phyloP scores from a whole-genome alignment of 2,888 invertebrate species.

The Chorisops tibialis region DNA sequence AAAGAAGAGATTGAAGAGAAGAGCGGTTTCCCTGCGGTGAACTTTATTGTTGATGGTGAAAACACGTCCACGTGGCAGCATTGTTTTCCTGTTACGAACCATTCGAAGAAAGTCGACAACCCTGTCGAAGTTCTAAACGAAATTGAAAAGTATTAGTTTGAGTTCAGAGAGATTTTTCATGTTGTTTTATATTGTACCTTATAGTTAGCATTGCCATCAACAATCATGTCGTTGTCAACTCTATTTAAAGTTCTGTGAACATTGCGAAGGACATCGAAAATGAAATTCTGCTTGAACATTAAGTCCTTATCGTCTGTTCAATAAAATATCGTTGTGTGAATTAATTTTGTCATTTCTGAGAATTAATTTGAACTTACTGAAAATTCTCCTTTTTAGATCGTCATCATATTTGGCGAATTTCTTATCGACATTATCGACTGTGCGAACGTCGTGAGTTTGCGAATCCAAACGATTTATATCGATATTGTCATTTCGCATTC shows the following conservation, averaged over 20 bases:
- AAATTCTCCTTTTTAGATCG: constrained; percentile 2
- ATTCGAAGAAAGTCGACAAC: constrained; percentile 52
- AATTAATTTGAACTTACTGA: too few relatives aligned
- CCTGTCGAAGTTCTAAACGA: constrained; percentile 50
- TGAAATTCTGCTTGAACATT: constrained; percentile 47
- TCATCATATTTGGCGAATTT: constrained; percentile 15
- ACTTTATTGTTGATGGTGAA: constrained; percentile 52
- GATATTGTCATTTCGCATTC: background rate
- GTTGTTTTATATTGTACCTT: constrained; percentile 17
- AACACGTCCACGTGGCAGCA: constrained; percentile 54
- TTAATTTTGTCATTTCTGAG: too few relatives aligned
- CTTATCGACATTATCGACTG: constrained; percentile 12
- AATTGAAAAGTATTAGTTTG: constrained; percentile 37
- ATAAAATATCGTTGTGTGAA: too few relatives aligned
- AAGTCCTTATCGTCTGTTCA: constrained; percentile 12
- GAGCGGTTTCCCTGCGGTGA: constrained; percentile 24
- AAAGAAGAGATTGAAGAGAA: constrained; percentile 58
- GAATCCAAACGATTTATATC: background rate
- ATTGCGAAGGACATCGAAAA: constrained; percentile 54
- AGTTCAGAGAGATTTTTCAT: background rate
- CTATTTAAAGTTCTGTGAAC: constrained; percentile 43
- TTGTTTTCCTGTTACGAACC: constrained; percentile 50
- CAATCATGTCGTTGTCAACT: constrained; percentile 10
- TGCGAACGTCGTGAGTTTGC: background rate
- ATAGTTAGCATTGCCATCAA: constrained; percentile 18